Evolutionary conservation across 2,797 vertebrate species (phyloP), one percentile per base, ranked within the genome.

Genomic region (Eurystomus glaucurus): DNA sequence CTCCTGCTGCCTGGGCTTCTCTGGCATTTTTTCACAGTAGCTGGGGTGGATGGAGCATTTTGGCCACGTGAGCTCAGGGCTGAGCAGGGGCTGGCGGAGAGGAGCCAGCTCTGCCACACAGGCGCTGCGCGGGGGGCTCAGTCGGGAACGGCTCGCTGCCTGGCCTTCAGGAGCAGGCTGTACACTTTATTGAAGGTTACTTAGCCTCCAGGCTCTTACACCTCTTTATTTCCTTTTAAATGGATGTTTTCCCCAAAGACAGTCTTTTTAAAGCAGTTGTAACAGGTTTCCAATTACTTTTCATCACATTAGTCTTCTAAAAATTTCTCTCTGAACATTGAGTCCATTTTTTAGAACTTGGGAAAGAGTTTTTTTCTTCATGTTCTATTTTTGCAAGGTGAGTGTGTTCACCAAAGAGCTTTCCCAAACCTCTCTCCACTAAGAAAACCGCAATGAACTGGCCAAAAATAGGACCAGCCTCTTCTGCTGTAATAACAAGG

Each of bases 271-370:
- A 86, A 82, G 72, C 52, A 25, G 39, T 66, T 92, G 72, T 81
- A 84, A 70, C 43, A 71, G 77, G 82, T 93, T 95, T 93, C 52
- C 65, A 37, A 68, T 95, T 94, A 78, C 77, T 89, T 91, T 74
- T 60, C 72, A 51, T 76, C 58, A 39, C 84, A 68, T 91, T 91
- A 92, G 58, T 93, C 55, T 91, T 86, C 68, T 74, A 74, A 95
- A 86, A 66, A 79, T 90, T 79, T 61, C 70, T 72, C 18, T 48
- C 85, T 83, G 62, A 79, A 68, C 54, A 31, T 50, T 21, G 50
- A 72, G 64, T 76, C 62, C 25, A 31, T 85, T 92, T 83, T 0
- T 0, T 0, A 79, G 85, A 75, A 75, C 18, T 35, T 69, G 54
- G 70, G 54, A 51, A 51, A 79, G 28, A 52, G 15, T 25, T 51